These are phyloP conservation scores for Parotocinclus haroldoi DNA, from an alignment of 2,797 vertebrate genomes.

Conservation along the genomic window DNA sequence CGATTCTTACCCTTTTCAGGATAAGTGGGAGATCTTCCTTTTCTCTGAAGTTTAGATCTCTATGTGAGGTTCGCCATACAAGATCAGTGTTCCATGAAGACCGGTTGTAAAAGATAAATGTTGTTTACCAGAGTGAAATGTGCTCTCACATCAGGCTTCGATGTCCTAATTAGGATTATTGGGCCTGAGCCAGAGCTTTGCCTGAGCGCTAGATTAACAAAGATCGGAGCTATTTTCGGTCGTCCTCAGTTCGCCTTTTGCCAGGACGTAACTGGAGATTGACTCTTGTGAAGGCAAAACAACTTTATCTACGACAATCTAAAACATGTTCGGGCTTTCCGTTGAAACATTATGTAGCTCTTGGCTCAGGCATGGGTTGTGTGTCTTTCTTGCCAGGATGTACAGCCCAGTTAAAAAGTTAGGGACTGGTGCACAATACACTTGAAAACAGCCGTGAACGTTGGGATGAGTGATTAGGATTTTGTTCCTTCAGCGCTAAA, in stretches of 20 bases:
- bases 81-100: no score
- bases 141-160: not conserved
- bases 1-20: no score
- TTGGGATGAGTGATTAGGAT: conserved; percentile 40
- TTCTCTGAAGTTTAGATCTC: no score
- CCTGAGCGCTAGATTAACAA: conserved; percentile 25
- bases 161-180: conserved; percentile 30
- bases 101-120: no score
- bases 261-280: conserved; percentile 28
- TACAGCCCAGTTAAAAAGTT: conserved; percentile 17
- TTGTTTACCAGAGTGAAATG: conserved; percentile 1
- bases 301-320: conserved; percentile 41
- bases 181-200: conserved; percentile 9
- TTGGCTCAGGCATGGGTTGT: conserved; percentile 24
- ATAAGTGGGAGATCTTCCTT: no score
- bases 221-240: conserved; percentile 49
- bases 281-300: conserved; percentile 31
- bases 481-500: conserved; percentile 39
- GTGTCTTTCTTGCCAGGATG: conserved; percentile 38
- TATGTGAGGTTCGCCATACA: no score
- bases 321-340: conserved; percentile 23
- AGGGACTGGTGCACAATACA: conserved; percentile 13
- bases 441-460: conserved; percentile 39
- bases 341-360: conserved; percentile 27
- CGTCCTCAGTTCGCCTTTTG: not conserved